Conservation (phyloP, 2,888 invertebrate species). For the Strigamia transsilvanica region DNA sequence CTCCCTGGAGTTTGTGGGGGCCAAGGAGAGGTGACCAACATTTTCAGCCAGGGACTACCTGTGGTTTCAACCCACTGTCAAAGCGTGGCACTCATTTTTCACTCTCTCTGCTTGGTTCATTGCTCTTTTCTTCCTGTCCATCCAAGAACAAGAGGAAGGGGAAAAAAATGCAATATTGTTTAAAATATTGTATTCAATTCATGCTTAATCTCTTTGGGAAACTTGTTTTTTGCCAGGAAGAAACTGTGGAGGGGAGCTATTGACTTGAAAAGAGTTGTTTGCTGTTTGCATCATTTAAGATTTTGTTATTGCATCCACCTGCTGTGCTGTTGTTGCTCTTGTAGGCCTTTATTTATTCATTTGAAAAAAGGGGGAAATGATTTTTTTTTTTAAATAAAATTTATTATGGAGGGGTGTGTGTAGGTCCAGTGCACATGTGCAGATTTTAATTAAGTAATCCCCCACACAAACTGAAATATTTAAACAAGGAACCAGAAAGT, state of each 20-base stretch:
- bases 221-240: not conserved
- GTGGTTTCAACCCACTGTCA: conserved; percentile 38
- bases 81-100: conserved; percentile 48
- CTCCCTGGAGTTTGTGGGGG: conserved; percentile 26
- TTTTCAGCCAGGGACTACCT: conserved; percentile 24
- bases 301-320: not conserved
- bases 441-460: too few relatives aligned
- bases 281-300: conserved; percentile 1
- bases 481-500: too few relatives aligned
- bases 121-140: conserved; percentile 20
- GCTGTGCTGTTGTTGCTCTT: not conserved
- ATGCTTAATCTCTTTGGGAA: not conserved
- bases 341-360: not conserved
- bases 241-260: not conserved
- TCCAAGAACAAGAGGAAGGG: not conserved
- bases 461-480: too few relatives aligned
- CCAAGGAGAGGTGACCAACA: conserved; percentile 47
- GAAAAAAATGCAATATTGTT: conserved; percentile 12
- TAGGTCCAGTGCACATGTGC: too few relatives aligned
- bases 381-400: not conserved
- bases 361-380: not conserved
- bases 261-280: not conserved
- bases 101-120: not conserved
- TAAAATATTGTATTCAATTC: conserved; percentile 24
- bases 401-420: not conserved